These are phyloP conservation scores for Hippolais icterina DNA, from an alignment of 2,113 vertebrate species.

Conservation along the genomic window DNA sequence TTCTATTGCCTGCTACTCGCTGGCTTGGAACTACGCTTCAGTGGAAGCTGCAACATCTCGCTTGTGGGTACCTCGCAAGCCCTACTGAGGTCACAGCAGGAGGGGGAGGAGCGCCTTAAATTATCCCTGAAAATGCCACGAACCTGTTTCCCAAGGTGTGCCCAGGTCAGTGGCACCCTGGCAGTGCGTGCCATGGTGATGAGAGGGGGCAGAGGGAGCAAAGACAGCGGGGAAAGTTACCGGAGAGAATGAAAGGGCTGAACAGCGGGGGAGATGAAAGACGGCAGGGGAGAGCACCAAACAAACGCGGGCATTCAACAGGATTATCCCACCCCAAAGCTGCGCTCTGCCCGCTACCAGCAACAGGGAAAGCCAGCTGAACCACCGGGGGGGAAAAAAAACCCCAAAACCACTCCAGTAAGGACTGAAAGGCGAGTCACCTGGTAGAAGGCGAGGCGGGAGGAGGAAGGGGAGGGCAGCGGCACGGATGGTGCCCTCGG, in stretches of 20 bases:
- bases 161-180: fast-evolving
- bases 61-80: fast-evolving
- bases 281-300: background rate
- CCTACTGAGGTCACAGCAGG: background rate
- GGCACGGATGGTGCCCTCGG: background rate
- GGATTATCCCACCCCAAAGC: background rate
- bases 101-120: background rate
- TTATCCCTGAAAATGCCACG: background rate
- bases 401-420: background rate
- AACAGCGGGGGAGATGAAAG: background rate
- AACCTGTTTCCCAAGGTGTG: background rate
- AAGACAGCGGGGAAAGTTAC: background rate
- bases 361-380: background rate
- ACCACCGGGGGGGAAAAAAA: too few relatives aligned
- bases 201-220: background rate
- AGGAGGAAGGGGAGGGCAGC: background rate
- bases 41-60: background rate
- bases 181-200: fast-evolving
- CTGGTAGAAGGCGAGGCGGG: background rate
- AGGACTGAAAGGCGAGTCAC: background rate
- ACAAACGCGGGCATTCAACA: background rate
- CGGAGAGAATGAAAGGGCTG: background rate
- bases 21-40: background rate
- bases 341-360: background rate
- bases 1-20: background rate